These are phyloP conservation scores for Pristiophorus japonicus DNA, from an alignment of 2,113 vertebrate genomes.

Conservation along the genomic window DNA sequence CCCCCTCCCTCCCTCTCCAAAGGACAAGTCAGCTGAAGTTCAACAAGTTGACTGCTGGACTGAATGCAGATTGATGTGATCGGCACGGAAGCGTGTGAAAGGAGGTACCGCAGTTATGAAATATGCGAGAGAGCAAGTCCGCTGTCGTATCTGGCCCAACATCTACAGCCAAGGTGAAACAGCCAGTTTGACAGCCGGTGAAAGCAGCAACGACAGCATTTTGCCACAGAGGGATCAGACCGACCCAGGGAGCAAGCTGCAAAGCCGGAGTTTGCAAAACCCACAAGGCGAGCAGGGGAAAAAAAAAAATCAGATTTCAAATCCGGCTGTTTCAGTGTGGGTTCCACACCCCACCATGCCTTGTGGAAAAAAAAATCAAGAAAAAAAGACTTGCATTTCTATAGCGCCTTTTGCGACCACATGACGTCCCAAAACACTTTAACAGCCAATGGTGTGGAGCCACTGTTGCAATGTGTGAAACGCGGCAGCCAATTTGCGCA, in stretches of 20 bases:
- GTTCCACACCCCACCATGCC: not conserved
- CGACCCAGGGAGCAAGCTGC: not conserved
- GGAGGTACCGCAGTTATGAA: not conserved
- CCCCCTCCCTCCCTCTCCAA: not conserved
- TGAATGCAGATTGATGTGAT: not conserved
- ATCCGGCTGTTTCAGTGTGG: not conserved
- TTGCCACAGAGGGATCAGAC: not conserved
- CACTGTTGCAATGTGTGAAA: too few relatives aligned
- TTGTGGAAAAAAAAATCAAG: too few relatives aligned
- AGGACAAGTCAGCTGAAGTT: not conserved
- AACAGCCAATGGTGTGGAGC: too few relatives aligned
- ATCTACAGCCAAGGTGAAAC: not conserved
- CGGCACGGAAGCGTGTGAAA: not conserved
- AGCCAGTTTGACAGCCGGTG: not conserved
- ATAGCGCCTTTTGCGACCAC: too few relatives aligned
- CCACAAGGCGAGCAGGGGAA: not conserved
- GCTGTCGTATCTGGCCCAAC: not conserved
- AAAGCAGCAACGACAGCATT: not conserved
- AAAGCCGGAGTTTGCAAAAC: not conserved
- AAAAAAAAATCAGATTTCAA: not conserved
- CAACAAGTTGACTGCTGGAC: not conserved
- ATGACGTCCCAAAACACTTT: too few relatives aligned
- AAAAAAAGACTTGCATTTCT: too few relatives aligned
- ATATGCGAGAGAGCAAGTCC: not conserved
- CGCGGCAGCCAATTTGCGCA: too few relatives aligned